phyloP scores from a whole-genome alignment of 1,140 invertebrate species.

The Chymomyza costata region DNA sequence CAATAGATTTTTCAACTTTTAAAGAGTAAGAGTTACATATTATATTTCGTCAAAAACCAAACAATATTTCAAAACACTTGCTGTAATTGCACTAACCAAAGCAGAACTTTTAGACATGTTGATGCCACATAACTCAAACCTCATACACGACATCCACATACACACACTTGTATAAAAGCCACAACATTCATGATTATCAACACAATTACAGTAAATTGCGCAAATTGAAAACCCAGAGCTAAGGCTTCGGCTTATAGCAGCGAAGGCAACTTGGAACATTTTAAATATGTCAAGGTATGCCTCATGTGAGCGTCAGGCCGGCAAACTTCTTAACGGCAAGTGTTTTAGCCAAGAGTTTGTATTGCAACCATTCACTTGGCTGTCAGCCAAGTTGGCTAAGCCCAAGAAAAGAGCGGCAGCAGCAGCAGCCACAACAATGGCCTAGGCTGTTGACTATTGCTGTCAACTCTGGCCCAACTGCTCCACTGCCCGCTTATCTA shows the following conservation, averaged over 20 bases:
- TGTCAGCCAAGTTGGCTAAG: conserved; percentile 53
- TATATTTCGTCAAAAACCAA: too few species aligned
- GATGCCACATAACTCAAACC: conserved; percentile 20
- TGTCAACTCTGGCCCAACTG: too few species aligned
- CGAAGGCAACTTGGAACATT: conserved; percentile 36
- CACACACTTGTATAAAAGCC: too few species aligned
- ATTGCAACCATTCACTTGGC: conserved; percentile 28
- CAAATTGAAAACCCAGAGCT: conserved; percentile 53
- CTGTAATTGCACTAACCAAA: conserved; percentile 47
- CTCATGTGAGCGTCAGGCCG: conserved; percentile 6
- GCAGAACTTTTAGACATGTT: conserved; percentile 33
- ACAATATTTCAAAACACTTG: too few species aligned
- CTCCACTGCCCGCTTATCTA: too few species aligned
- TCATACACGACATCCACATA: conserved; percentile 2
- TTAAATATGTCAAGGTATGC: conserved; percentile 63
- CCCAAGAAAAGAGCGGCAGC: conserved; percentile 27
- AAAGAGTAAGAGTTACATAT: too few species aligned
- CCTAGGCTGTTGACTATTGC: neutral
- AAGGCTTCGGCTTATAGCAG: conserved; percentile 3
- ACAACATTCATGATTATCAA: conserved; percentile 58
- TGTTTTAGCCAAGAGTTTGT: conserved; percentile 55
- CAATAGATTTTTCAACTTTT: too few species aligned
- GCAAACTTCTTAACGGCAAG: conserved; percentile 38
- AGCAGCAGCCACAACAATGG: conserved; percentile 36
- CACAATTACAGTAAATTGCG: conserved; percentile 54